Percentiles rank a stretch among this genome's conserved stretches.
These are phyloP conservation scores for Monopterus albus DNA, from an alignment of 2,113 vertebrate genomes.

Conservation along the genomic window DNA sequence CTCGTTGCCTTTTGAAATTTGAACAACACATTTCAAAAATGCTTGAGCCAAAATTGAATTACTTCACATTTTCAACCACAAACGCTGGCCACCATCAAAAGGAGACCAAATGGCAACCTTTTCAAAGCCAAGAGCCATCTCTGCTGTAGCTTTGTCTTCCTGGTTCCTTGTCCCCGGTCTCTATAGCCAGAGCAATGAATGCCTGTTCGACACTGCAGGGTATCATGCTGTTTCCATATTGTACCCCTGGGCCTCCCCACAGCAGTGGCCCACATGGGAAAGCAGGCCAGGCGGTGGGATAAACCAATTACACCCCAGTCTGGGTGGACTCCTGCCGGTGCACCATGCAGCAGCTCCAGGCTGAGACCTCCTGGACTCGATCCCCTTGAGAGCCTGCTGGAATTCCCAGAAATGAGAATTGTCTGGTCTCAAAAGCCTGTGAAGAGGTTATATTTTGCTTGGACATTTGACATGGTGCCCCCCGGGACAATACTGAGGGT, in stretches of 20 bases:
- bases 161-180: constrained; percentile 32
- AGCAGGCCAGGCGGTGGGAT: constrained; percentile 74
- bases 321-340: constrained; percentile 74
- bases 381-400: constrained; percentile 75
- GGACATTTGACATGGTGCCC: constrained; percentile 70
- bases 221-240: constrained; percentile 82
- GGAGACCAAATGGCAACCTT: constrained; percentile 60
- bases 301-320: constrained; percentile 82
- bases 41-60: constrained; percentile 67
- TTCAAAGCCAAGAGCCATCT: constrained; percentile 54
- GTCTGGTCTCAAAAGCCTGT: constrained; percentile 59
- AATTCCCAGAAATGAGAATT: constrained; percentile 73
- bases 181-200: constrained; percentile 62
- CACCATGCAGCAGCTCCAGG: constrained; percentile 51
- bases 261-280: constrained; percentile 86
- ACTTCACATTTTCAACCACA: constrained; percentile 50
- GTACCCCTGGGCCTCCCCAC: constrained; percentile 76
- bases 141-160: constrained; percentile 68
- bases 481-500: constrained; percentile 59
- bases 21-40: constrained; percentile 21
- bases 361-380: constrained; percentile 65
- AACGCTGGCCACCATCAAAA: constrained; percentile 46
- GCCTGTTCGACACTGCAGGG: constrained; percentile 60
- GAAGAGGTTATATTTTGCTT: constrained; percentile 64
- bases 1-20: constrained; percentile 56